Percentiles rank a stretch among this genome's conserved stretches.
phyloP scores from a whole-genome alignment of 1,140 invertebrate genomes.

The Drosophila erecta region DNA sequence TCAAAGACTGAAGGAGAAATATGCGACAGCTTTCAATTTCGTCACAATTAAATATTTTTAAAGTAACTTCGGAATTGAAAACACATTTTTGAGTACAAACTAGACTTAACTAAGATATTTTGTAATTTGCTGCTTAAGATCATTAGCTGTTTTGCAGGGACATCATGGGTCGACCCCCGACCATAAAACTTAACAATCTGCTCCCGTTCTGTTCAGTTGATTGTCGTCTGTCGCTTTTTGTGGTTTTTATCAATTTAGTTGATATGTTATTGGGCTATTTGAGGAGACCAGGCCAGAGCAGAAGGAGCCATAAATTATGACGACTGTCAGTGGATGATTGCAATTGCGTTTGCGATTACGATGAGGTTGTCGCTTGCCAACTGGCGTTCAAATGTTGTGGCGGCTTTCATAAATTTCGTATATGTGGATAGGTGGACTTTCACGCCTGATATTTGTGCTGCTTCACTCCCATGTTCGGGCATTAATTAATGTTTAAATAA shows the following conservation, averaged over 20 bases:
- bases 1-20: no score
- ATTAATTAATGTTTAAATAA: constrained; percentile 70
- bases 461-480: constrained; percentile 52
- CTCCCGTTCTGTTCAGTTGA: constrained; percentile 36
- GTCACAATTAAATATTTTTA: no score
- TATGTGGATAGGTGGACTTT: constrained; percentile 13
- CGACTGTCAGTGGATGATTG: constrained; percentile 60
- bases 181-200: constrained; percentile 5
- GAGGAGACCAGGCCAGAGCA: constrained; percentile 33
- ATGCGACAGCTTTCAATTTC: no score
- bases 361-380: constrained; percentile 55
- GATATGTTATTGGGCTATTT: constrained; percentile 61
- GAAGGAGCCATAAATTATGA: constrained; percentile 72
- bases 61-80: no score
- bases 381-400: constrained; percentile 56
- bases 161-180: not conserved
- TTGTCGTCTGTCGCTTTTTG: constrained; percentile 48
- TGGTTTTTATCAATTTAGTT: constrained; percentile 76
- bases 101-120: no score
- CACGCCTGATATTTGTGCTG: constrained; percentile 34
- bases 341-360: constrained; percentile 42
- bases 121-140: no score
- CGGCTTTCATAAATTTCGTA: constrained; percentile 65
- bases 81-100: not conserved
- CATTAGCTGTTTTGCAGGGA: not conserved